Evolutionary conservation across 2,888 invertebrate species (phyloP).

Genomic region (Drosophila peninsularis): DNA sequence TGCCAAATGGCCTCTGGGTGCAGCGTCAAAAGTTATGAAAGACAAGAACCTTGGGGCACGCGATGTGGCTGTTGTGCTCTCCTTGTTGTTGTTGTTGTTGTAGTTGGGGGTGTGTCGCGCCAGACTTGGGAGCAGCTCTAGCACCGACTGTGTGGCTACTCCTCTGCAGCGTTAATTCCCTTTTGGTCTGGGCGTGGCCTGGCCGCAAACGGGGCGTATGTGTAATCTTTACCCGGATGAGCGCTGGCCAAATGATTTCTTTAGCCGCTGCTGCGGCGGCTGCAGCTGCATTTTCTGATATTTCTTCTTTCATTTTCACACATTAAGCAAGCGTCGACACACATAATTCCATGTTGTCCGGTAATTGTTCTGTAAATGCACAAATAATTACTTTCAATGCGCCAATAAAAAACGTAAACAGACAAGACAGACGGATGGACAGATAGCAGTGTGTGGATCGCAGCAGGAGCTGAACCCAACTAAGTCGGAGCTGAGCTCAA

Average conservation of each 20-base stretch:
- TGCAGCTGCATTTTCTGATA: background rate
- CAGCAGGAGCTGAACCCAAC: constrained; percentile 66
- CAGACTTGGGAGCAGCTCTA: constrained; percentile 3
- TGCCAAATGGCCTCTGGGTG: constrained; percentile 53
- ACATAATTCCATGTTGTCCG: constrained; percentile 76
- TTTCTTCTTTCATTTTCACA: constrained; percentile 60
- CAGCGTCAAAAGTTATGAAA: constrained; percentile 57
- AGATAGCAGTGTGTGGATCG: constrained; percentile 31
- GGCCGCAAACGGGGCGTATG: constrained; percentile 59
- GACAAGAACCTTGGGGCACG: constrained; percentile 54
- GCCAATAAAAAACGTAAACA: constrained; percentile 58
- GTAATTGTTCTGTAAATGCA: constrained; percentile 80
- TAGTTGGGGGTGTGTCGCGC: constrained; percentile 42
- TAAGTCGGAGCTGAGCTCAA: constrained; percentile 22
- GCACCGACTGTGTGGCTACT: constrained; percentile 7
- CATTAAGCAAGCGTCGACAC: constrained; percentile 74
- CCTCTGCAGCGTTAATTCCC: constrained; percentile 34
- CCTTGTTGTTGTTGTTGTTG: constrained; percentile 12
- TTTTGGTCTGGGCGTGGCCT: constrained; percentile 31
- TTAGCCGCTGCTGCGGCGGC: constrained; percentile 6
- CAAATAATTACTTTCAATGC: constrained; percentile 79
- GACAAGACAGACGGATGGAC: constrained; percentile 1
- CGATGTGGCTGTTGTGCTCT: constrained; percentile 29
- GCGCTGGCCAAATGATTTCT: constrained; percentile 44
- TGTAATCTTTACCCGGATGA: constrained; percentile 71